phyloP scores from a whole-genome alignment of 2,888 invertebrate species.

The Amblyteles armatorius region DNA sequence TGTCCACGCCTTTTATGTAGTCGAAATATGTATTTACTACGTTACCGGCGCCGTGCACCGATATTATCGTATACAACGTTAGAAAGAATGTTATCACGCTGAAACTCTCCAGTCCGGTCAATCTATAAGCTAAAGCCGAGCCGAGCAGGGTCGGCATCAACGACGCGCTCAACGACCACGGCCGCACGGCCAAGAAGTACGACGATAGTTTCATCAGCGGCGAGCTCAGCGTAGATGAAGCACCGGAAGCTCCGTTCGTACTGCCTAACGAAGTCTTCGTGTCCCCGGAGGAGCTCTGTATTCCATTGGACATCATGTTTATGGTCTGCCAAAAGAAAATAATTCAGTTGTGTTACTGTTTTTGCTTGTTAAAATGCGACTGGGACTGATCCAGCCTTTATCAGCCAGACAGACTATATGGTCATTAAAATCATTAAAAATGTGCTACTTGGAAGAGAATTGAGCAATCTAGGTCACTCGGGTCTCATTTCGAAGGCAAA shows the following conservation, averaged over 20 bases:
- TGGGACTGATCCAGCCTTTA: too few relatives aligned
- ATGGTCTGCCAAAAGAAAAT: conserved; percentile 12
- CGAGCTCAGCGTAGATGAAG: conserved; percentile 76
- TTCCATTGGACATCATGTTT: conserved; percentile 78
- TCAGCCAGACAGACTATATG: too few relatives aligned
- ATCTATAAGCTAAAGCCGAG: conserved; percentile 94
- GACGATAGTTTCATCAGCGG: conserved; percentile 95
- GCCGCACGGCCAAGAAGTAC: conserved; percentile 94
- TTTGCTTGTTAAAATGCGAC: not conserved
- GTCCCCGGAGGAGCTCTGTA: conserved; percentile 67
- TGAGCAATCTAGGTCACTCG: too few relatives aligned
- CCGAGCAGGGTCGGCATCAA: conserved; percentile 96
- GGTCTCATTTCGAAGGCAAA: not conserved
- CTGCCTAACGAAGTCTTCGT: conserved; percentile 62
- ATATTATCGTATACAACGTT: conserved; percentile 94
- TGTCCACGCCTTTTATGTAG: conserved; percentile 97
- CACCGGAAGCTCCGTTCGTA: conserved; percentile 66
- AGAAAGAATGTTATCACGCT: conserved; percentile 92
- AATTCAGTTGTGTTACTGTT: not conserved
- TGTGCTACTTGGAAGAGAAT: too few relatives aligned
- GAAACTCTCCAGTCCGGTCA: conserved; percentile 91
- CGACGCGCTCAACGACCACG: conserved; percentile 97
- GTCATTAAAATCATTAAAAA: too few relatives aligned
- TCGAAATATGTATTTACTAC: conserved; percentile 98
- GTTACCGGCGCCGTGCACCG: conserved; percentile 98